Base-by-base conservation (phyloP, 2,797 vertebrate species). In the Anabacerthia variegaticeps region DNA sequence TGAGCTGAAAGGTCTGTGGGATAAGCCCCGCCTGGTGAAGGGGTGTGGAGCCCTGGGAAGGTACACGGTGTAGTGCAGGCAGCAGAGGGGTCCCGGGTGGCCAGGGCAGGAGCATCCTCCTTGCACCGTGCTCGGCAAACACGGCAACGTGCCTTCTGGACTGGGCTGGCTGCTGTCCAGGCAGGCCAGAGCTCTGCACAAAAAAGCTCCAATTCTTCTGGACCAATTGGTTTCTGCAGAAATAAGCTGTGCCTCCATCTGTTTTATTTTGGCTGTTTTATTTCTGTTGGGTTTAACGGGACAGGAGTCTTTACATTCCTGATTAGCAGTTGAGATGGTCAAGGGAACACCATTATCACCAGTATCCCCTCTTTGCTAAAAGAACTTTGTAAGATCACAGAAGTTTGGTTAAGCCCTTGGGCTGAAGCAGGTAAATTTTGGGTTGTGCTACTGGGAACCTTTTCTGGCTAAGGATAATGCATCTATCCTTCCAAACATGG, bases 131-230 rank as follows among this genome's bases (percentile, higher is more conserved):
- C 54, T 23, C 1, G 1, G 88, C 23, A 19, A 22, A 49, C 23
- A 12, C 0, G 3, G 71, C 37, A 10, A 3, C 0, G 0, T 1
- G 36, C 65, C 51, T 26, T 59, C 2, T 56, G 90, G 52, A 39
- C 21, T 6, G 56, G 65, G 66, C 59, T 92, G 95, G 65, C 88
- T 80, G 79, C 61, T 77, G 41, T 10, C 85, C 82, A 80, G 59
- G 52, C 61, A 80, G 67, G 37, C 14, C 88, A 88, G 69, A 92
- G 76, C 75, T 67, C 83, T 52, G 56, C 62, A 78, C 48, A 44
- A 11, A 88, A 63, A 56, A 76, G 20, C 55, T 67, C 56, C 3
- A 3, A 56, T 84, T 92, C 65, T 90, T 94, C 73, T 90, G 83
- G 68, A 88, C 30, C 88, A 77, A 14, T 16, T 61, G 58, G 32